Evolutionary conservation across 1,140 invertebrate species (phyloP), one percentile per base, ranked within the genome.

Genomic region (Drosophila nikananu): DNA sequence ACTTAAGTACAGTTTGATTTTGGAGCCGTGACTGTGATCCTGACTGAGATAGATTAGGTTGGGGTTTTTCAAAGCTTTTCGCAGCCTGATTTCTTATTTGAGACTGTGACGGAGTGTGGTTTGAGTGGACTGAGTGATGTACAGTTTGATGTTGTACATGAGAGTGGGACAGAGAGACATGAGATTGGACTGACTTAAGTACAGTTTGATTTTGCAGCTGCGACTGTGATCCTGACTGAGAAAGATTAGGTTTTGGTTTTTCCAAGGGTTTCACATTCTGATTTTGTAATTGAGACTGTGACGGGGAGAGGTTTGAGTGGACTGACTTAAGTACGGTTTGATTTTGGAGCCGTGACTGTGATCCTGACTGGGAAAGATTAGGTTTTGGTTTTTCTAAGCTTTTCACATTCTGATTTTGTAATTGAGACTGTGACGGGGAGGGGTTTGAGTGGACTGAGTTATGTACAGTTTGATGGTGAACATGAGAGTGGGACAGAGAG

Each of bases 191-290:
- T 54, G 2, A 21, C 6, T 0, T 52, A 1, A 32, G 1, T 0
- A 15, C 2, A 21, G 7, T 15, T 7, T 32, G n/a, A 19, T 52
- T 21, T 35, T 52, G 27, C 4, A 13, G 21, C 15, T 52, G 17
- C 1, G n/a, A 30, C 23, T 27, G 15, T 27, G 48, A 10, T 1
- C 4, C 25, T 19, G 6, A 19, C 2, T 32, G 4, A 19, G 8
- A n/a, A 23, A 30, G 8, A 9, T 2, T 2, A 0, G 10, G 2
- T 0, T 2, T 2, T 8, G 6, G 6, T 12, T 51, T 17, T 5
- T 30, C n/a, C 21, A n/a, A 19, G 5, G 1, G 21, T 2, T 10
- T 19, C 2, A 30, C 2, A 12, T 5, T n/a, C 3, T 12, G 17
- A 52, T 52, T 30, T 19, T 32, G 49, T 12, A 12, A 32, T 32